Base-by-base conservation (phyloP, 2,888 invertebrate species). In the Cosmia pyralina region DNA sequence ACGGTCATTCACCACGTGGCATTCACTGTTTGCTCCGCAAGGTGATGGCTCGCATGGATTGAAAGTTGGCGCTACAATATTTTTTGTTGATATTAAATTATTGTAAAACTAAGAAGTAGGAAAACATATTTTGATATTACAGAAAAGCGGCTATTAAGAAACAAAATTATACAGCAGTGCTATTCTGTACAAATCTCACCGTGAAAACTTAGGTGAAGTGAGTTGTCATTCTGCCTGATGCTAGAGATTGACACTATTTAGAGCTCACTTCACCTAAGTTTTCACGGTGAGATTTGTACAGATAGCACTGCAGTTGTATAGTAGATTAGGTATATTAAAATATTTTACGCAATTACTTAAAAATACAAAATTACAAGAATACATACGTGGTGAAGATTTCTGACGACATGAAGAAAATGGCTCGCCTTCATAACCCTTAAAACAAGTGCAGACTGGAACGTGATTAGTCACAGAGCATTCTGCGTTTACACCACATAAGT, bases 401-500 rank as follows among this genome's bases (percentile, higher is more conserved):
- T 94, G 89, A 64, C 97, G 97, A 90, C 98, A 98, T 8, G 98
- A 97, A 22, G 97, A 97, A 90, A 98, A 98, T 60, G 98, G 98
- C 97, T 98, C 98, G 15, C 98, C 98, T 83, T 97, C 97, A 87
- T 97, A 98, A 46, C 98, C 98, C 79, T 96, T 96, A 48, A 97
- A 94, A 88, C 99, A 99, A 55, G 97, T 97, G 90, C 99, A 99
- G 11, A 97, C 97, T 28, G 98, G 98, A 75, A 98, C 96, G 88
- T 99, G 98, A 89, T 98, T 98, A 4, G 97, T 97, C 0, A 98
- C 98, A 50, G 96, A 96, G 90, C 99, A 99, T 92, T 98, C 97
- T 13, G 98, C 98, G 88, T 98, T 98, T 0, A 97, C 92, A 7
- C 98, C 98, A 89, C 99, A 99, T 68, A 98, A 96, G 71, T 98